Evolutionary conservation across 2,113 vertebrate species (phyloP), one percentile per base, ranked within the genome.

Genomic region (Thermophis baileyi): DNA sequence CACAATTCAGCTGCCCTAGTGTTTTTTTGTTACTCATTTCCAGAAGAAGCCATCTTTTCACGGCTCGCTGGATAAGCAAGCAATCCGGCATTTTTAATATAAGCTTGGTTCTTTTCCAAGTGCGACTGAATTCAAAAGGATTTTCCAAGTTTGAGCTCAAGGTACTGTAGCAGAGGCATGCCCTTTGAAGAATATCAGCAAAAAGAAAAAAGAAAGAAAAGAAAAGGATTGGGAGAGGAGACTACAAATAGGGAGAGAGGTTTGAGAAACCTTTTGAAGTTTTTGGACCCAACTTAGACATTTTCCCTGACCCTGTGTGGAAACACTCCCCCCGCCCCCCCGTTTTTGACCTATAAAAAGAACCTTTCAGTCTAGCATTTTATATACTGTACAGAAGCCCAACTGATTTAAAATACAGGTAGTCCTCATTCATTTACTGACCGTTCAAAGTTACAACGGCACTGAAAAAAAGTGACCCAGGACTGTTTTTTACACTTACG

Each of bases 1-100:
- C 51, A 18, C 44, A 89, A 46, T n/a, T 74, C 92, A 92, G 35
- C 1, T 87, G 92, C 51, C 95, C 94, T 91, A 4, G 1, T 51
- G 20, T 2, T 53, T 20, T 54, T 63, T 94, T 94, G n/a, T 95
- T 95, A 94, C 91, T 93, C 94, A 60, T 94, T 94, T 91, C 57
- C 27, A 63, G 88, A 93, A 93, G 88, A 94, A 96, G 94, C 96
- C 95, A 94, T 94, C 94, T 93, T 96, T 95, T 93, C 94, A 95
- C 92, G 97, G 96, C 94, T 97, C 96, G 95, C 91, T 94, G 94
- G 93, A 91, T 95, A 96, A 96, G 95, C 81, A 96, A 96, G 94
- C 93, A 93, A 95, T 92, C 94, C 94, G 96, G 95, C 95, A 96
- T 95, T 96, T 96, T 95, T 97, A 96, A 95, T 96, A 96, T 96